Base-by-base conservation (phyloP, 2,888 invertebrate species). In the Spialia ferax region DNA sequence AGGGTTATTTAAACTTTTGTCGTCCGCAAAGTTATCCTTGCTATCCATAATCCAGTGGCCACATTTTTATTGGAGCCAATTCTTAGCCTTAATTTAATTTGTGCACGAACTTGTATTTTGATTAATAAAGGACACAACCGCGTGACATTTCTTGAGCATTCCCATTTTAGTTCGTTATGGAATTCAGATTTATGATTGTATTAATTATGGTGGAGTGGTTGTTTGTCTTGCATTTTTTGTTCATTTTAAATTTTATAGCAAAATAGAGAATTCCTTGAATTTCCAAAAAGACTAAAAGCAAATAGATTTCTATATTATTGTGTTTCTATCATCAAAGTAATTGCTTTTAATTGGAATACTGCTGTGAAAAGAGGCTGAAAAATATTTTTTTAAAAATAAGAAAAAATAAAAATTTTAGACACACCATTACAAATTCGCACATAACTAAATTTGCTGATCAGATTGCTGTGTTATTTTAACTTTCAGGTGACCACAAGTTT, bases 41-140 rank as follows among this genome's bases (percentile, higher is more conserved):
- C 38, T 15, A 55, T 61, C 22, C 48, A 68, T 76, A 79, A 81
- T 78, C 78, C 82, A 75, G 80, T 80, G 81, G 81, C 78, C 70
- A 69, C 77, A 75, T 80, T 78, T 78, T 77, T 76, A 74, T 77
- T 71, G 73, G 73, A 70, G 73, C 72, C 73, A 73, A 80, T 80
- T 77, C 76, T 77, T 76, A 72, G 73, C 71, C 76, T 82, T 87
- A 85, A 88, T 87, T 88, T 87, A 87, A 87, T 88, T 87, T 85
- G 83, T 79, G 73, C 70, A 75, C 72, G 82, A 79, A 80, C 79
- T 81, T 81, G 79, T 78, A 74, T 74, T 79, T 79, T 87, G 87
- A 87, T 88, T 87, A 86, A 86, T 86, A 79, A 76, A 72, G 70
- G 73, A 77, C 77, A 72, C 74, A 74, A 74, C 77, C 76, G 75